A percentile compares a stretch with the other conserved stretches of the same genome.
These are phyloP conservation scores for Callipepla squamata DNA, from an alignment of 2,113 vertebrate species.

Conservation along the genomic window DNA sequence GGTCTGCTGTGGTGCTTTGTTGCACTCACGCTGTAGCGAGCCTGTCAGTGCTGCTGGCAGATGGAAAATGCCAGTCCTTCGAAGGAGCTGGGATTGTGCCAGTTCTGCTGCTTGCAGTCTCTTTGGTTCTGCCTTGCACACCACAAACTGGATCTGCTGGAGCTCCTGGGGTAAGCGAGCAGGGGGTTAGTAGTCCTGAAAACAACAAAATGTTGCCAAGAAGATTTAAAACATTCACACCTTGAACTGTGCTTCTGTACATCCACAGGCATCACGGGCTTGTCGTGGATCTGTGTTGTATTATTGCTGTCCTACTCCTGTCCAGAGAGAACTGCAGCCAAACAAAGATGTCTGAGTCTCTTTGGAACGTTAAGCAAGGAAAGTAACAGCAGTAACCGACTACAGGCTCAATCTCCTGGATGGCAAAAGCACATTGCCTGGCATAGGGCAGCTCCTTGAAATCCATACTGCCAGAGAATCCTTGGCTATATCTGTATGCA, in stretches of 20 bases:
- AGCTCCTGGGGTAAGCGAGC: not conserved
- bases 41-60: not conserved
- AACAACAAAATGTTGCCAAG: conserved; percentile 27
- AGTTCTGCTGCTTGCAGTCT: not conserved
- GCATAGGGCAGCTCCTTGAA: not conserved
- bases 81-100: not conserved
- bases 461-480: not conserved
- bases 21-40: not conserved
- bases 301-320: not conserved
- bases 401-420: not conserved
- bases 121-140: not conserved
- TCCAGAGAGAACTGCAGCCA: conserved; percentile 10
- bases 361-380: not conserved
- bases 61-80: not conserved
- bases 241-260: not conserved
- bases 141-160: not conserved
- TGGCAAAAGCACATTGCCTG: not conserved
- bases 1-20: not conserved
- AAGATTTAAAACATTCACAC: not conserved
- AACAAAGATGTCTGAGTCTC: not conserved
- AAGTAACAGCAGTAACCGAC: not conserved
- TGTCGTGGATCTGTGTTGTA: not conserved
- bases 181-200: not conserved
- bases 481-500: not conserved
- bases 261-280: conserved; percentile 20